phyloP scores from a whole-genome alignment of 2,113 vertebrate genomes.

The human (Homo sapiens) region DNA sequence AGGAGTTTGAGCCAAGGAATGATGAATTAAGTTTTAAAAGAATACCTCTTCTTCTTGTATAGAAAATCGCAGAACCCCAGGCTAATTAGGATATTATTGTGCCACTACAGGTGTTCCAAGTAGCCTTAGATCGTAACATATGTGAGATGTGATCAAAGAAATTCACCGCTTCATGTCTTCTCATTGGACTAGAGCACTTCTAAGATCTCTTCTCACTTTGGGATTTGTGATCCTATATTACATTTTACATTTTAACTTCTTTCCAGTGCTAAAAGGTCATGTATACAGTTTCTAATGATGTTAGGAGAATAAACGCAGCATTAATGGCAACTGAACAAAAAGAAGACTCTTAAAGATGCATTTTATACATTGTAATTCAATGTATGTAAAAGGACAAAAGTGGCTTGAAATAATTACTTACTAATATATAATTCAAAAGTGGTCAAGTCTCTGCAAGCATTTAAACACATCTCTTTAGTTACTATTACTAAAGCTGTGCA shows the following conservation, averaged over 20 bases:
- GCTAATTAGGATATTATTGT: neutral
- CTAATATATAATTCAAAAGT: neutral
- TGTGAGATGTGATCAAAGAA: neutral
- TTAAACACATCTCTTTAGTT: neutral
- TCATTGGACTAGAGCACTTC: neutral
- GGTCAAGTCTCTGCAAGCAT: neutral
- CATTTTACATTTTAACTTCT: conserved; percentile 11
- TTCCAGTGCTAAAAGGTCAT: neutral
- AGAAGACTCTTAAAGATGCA: neutral
- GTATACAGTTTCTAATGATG: neutral
- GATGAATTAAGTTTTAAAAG: neutral
- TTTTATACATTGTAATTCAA: neutral
- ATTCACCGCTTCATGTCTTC: neutral
- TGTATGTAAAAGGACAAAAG: neutral
- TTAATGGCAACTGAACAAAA: neutral
- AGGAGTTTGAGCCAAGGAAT: neutral
- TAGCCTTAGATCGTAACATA: neutral
- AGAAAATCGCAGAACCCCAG: neutral
- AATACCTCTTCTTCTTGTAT: neutral
- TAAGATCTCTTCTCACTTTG: neutral
- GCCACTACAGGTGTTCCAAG: neutral
- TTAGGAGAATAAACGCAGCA: neutral
- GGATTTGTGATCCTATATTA: neutral
- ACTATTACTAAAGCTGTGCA: neutral
- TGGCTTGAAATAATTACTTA: neutral